phyloP scores from a whole-genome alignment of 2,113 vertebrate genomes.

The Trematomus loennbergii region DNA sequence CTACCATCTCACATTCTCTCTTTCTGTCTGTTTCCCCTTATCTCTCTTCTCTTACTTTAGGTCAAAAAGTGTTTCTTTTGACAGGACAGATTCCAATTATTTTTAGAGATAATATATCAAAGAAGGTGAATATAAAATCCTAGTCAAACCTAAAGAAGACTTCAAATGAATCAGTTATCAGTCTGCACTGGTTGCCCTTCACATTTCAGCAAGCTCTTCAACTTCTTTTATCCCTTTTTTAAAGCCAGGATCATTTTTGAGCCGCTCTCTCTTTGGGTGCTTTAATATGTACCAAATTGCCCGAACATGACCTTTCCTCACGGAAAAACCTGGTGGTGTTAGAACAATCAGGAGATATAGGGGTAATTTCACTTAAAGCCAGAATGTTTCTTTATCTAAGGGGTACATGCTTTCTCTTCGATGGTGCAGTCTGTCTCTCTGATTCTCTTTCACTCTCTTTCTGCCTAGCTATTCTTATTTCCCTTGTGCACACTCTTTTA shows the following conservation, averaged over 20 bases:
- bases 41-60: slow-evolving; percentile 10
- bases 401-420: slow-evolving; percentile 27
- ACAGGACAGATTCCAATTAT: slow-evolving; percentile 19
- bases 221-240: slow-evolving; percentile 3
- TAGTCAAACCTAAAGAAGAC: neutral
- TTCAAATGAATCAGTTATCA: neutral
- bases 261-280: neutral
- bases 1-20: slow-evolving; percentile 10
- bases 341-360: neutral
- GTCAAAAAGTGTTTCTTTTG: slow-evolving; percentile 3
- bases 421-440: slow-evolving; percentile 11
- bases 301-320: neutral
- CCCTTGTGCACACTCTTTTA: slow-evolving; percentile 29
- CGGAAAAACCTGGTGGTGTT: neutral
- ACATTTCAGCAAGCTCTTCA: slow-evolving; percentile 11
- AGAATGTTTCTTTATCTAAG: slow-evolving; percentile 26
- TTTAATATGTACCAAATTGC: neutral
- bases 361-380: neutral
- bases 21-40: neutral
- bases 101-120: neutral
- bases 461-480: slow-evolving; percentile 36
- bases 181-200: slow-evolving; percentile 29
- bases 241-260: neutral
- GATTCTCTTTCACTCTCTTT: slow-evolving; percentile 14
- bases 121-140: too few relatives aligned